phyloP scores from a whole-genome alignment of 2,113 vertebrate species.

The Desmodus rotundus region DNA sequence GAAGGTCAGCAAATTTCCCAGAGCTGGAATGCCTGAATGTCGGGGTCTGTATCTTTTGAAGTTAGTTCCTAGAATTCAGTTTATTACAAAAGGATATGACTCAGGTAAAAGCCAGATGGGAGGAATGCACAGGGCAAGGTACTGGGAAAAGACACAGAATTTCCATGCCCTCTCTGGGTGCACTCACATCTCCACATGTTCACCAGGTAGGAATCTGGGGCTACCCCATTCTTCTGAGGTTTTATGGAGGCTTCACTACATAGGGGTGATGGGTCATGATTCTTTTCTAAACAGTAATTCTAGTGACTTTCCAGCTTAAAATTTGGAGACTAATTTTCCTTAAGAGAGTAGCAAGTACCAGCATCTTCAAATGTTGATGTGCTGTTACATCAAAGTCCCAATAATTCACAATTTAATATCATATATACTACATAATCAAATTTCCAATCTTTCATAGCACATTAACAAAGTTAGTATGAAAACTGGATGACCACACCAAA shows the following conservation, averaged over 20 bases:
- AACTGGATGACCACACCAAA: not conserved
- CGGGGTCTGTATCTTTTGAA: no score
- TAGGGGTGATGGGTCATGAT: not conserved
- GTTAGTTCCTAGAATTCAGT: no score
- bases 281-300: not conserved
- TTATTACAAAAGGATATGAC: no score
- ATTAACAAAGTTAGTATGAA: not conserved
- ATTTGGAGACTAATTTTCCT: not conserved
- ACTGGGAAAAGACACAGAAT: no score
- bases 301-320: not conserved
- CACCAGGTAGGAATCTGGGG: not conserved
- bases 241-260: not conserved
- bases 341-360: not conserved
- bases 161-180: no score
- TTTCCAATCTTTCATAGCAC: not conserved
- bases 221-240: not conserved
- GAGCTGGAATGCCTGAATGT: no score
- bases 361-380: not conserved
- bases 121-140: no score
- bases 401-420: not conserved
- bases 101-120: no score
- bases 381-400: not conserved
- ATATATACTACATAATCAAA: not conserved
- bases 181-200: not conserved
- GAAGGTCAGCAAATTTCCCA: no score